Conservation (phyloP, 1,140 invertebrate species). For the Drosophila albomicans region DNA sequence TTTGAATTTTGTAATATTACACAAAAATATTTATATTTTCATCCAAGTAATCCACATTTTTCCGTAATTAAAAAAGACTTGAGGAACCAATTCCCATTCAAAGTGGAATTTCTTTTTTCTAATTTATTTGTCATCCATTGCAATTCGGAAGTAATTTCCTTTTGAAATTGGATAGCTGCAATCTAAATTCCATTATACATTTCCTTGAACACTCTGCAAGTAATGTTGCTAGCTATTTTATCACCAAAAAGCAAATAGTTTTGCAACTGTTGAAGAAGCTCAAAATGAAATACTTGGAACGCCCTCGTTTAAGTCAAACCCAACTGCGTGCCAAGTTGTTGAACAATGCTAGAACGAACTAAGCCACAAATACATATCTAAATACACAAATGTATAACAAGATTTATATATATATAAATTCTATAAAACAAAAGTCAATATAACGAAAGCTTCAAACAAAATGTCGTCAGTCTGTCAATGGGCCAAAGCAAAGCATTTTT, state of each 20-base stretch:
- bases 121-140: not conserved
- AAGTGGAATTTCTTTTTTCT: not conserved
- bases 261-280: not conserved
- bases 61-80: no score
- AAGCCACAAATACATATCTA: not conserved
- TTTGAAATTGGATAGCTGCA: constrained; percentile 1
- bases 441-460: constrained; percentile 11
- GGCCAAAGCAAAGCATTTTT: constrained; percentile 30
- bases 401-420: not conserved
- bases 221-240: not conserved
- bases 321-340: constrained; percentile 23
- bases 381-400: not conserved
- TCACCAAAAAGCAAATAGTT: not conserved
- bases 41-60: no score
- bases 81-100: no score
- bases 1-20: no score
- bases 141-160: not conserved
- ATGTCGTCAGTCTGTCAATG: constrained; percentile 33
- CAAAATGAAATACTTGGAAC: not conserved
- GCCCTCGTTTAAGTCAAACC: not conserved
- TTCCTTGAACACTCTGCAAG: not conserved
- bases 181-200: constrained; percentile 13
- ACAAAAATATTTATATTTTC: no score
- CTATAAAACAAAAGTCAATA: not conserved
- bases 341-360: not conserved